Percentiles rank a stretch among this genome's conserved stretches.
Evolutionary conservation across 2,113 vertebrate genomes (phyloP).

Genomic region (Malurus melanocephalus): DNA sequence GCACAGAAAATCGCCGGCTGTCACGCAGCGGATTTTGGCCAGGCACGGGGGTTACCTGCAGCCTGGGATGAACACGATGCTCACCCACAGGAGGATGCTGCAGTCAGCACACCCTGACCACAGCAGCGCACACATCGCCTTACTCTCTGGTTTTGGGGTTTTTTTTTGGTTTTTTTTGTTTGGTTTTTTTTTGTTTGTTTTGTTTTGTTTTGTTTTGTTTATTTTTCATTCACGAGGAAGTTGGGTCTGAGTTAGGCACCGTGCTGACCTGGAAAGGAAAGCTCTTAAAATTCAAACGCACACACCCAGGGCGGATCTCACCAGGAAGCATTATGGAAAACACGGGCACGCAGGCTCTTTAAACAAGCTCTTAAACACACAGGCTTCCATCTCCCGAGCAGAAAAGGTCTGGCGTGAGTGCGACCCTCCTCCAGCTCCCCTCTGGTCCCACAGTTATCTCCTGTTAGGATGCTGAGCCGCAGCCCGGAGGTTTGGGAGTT

Average conservation of each 20-base stretch:
- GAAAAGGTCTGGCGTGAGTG: neutral
- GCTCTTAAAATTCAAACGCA: neutral
- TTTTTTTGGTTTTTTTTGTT: neutral
- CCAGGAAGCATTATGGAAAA: neutral
- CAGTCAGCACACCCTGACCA: neutral
- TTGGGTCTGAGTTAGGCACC: neutral
- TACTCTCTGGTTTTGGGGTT: neutral
- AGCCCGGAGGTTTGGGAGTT: slow-evolving; percentile 45
- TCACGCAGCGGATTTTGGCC: neutral
- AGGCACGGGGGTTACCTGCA: neutral
- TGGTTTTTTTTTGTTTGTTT: neutral
- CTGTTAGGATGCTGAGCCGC: neutral
- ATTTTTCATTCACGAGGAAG: neutral
- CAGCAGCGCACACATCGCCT: neutral
- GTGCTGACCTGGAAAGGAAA: neutral
- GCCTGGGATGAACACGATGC: neutral
- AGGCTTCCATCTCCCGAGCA: neutral
- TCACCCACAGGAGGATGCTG: neutral
- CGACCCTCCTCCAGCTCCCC: neutral
- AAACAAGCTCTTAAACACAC: neutral
- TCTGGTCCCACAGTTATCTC: neutral
- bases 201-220: no score
- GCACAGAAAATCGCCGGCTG: neutral
- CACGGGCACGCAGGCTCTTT: neutral
- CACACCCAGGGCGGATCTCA: neutral